Evolutionary conservation across 2,797 vertebrate species (phyloP), one percentile per base, ranked within the genome.

Genomic region (Pterois miles): DNA sequence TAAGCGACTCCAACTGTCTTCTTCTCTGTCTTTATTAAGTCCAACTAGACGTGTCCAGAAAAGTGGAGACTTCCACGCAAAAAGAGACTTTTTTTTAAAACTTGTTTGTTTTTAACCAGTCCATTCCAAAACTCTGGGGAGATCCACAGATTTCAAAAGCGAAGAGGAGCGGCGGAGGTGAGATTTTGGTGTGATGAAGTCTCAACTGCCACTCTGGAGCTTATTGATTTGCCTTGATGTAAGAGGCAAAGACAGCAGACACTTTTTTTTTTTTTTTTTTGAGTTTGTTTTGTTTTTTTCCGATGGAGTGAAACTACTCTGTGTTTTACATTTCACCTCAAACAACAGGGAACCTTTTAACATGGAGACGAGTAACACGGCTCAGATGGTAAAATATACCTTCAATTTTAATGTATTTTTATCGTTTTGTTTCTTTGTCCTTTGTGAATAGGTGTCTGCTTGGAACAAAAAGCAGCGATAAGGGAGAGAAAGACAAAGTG

Each of bases 301-400:
- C 11, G n/a, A 67, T 1, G 48, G 65, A 85, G 67, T 34, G 54
- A 85, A 79, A 43, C 14, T 8, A 34, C 69, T 81, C 56, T 33
- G 33, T 65, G 10, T 62, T 64, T 75, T 67, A 81, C 85, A 88
- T 93, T 92, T 93, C 88, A 92, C 66, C 67, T 78, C 65, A 65
- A 64, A 71, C 86, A 64, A 71, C 86, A 80, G 80, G 77, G 82
- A 86, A 84, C 54, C n/a, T 85, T 85, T 81, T 64, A 70, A 71
- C 70, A 48, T 1, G 36, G 40, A 81, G 59, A 57, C 12, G 3
- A 71, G 75, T 65, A 74, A 67, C 78, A 56, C 33, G 33, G 68
- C 80, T 80, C 74, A 38, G 81, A 85, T 27, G 77, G 73, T 64
- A 60, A 60, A 48, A 53, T 48, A 23, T 23, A 56, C 7, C 29